phyloP scores from a whole-genome alignment of 2,113 vertebrate species.

The Egretta garzetta region DNA sequence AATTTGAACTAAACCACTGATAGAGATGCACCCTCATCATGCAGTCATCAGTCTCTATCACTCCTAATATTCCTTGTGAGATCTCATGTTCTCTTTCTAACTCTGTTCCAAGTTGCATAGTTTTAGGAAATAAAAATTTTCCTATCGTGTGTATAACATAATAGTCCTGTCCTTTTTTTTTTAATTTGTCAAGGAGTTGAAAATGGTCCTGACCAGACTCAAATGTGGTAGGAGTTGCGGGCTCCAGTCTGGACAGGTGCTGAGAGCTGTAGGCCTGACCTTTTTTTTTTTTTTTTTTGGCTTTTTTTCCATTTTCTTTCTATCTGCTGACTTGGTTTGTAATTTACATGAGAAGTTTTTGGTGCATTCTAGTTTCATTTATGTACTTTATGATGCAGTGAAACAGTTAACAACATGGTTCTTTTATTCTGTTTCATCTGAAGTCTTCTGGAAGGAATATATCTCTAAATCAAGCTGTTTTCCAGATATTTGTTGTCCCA shows the following conservation, averaged over 20 bases:
- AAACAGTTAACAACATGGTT: not conserved
- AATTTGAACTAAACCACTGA: not conserved
- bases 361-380: not conserved
- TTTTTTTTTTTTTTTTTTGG: too few relatives aligned
- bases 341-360: not conserved
- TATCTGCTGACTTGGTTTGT: not conserved
- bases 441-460: not conserved
- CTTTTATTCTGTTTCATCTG: not conserved
- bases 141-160: not conserved
- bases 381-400: not conserved
- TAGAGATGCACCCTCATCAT: not conserved
- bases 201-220: not conserved
- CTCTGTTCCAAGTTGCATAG: not conserved
- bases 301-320: not conserved
- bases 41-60: not conserved
- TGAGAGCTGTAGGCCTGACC: not conserved
- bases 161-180: not conserved
- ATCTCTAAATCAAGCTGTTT: not conserved
- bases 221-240: not conserved
- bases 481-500: not conserved
- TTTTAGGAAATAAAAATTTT: not conserved
- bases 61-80: not conserved
- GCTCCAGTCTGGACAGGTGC: not conserved
- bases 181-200: not conserved
- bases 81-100: not conserved